Percentiles rank a stretch among this genome's conserved stretches.
phyloP scores from a whole-genome alignment of 2,797 vertebrate genomes.

The Rhodeus uyekii region DNA sequence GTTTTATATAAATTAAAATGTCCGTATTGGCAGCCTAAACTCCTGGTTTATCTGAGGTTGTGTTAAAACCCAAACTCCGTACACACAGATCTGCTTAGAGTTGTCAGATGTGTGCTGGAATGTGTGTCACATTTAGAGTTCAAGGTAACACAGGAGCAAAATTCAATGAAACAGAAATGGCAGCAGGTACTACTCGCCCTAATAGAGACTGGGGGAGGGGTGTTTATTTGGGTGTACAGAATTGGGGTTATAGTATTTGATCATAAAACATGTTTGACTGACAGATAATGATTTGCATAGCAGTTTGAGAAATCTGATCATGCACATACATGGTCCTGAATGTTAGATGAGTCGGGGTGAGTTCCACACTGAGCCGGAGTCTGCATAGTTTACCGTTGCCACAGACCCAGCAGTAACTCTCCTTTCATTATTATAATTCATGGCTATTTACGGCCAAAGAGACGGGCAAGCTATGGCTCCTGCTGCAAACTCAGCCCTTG shows the following conservation, averaged over 20 bases:
- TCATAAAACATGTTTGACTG: conserved; percentile 19
- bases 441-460: conserved; percentile 8
- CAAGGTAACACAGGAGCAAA: conserved; percentile 67
- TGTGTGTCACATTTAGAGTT: conserved; percentile 22
- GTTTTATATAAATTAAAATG: conserved; percentile 9
- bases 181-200: not conserved
- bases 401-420: conserved; percentile 41
- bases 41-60: not conserved
- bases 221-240: conserved; percentile 4
- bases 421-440: conserved; percentile 40
- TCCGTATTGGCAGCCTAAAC: not conserved
- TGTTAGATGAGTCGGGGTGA: conserved; percentile 17
- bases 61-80: conserved; percentile 42
- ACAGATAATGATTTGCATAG: conserved; percentile 5
- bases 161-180: conserved; percentile 61
- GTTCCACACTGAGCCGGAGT: conserved; percentile 4
- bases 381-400: conserved; percentile 59
- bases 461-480: conserved; percentile 22
- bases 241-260: not conserved
- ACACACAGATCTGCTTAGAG: conserved; percentile 49
- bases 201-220: not conserved
- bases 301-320: conserved; percentile 27
- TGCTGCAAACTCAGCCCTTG: conserved; percentile 24
- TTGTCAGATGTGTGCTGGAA: conserved; percentile 41
- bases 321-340: conserved; percentile 4